Percentiles rank a stretch among this genome's conserved stretches.
Evolutionary conservation across 2,888 invertebrate genomes (phyloP).

Genomic region (Sminthurides aquaticus): DNA sequence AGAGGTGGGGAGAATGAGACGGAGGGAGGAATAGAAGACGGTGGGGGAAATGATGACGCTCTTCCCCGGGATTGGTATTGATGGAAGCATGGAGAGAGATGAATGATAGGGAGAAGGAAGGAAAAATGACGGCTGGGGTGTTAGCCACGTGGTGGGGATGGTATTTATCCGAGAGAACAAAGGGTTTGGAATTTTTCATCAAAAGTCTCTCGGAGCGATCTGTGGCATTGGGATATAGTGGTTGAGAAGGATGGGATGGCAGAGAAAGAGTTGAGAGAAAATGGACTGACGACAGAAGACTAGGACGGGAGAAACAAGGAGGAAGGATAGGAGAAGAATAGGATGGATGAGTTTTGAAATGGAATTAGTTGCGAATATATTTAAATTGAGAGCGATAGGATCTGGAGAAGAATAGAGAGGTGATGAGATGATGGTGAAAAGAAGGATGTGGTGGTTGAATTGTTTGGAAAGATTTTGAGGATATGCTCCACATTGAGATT

Average conservation of each 20-base stretch:
- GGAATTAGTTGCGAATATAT: background rate
- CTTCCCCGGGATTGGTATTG: background rate
- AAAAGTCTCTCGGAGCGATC: conserved; percentile 12
- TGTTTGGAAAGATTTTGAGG: too few relatives aligned
- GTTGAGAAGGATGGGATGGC: background rate
- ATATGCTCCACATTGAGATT: too few relatives aligned
- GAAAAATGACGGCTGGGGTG: background rate
- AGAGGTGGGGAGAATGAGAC: too few relatives aligned
- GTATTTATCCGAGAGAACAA: conserved; percentile 8
- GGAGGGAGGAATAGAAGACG: too few relatives aligned
- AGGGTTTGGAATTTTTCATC: conserved; percentile 20
- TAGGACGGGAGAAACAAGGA: too few relatives aligned
- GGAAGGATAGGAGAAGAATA: too few relatives aligned
- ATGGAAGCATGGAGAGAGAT: background rate
- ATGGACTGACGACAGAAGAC: too few relatives aligned
- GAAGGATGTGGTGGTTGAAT: too few relatives aligned
- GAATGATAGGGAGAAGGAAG: background rate
- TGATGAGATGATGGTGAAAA: too few relatives aligned
- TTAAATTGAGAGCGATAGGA: background rate
- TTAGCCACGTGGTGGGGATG: background rate
- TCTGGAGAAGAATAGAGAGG: too few relatives aligned
- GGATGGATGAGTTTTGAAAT: background rate
- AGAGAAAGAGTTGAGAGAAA: background rate
- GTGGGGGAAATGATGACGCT: background rate
- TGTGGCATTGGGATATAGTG: too few relatives aligned